Base-by-base conservation (phyloP, 1,140 invertebrate species). In the Reticulitermes speratus region DNA sequence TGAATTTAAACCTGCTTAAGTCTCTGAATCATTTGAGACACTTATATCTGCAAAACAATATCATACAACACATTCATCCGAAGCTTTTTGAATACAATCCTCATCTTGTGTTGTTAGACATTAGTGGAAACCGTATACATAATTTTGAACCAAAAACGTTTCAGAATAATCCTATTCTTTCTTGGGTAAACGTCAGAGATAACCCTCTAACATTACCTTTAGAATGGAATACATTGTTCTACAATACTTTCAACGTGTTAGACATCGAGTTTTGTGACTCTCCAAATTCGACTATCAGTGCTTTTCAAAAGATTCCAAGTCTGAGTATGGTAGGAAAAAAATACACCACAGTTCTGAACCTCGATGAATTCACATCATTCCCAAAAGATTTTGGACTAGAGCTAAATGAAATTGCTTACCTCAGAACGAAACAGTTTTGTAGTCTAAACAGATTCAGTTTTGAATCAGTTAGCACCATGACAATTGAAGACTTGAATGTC, bases 1-100 rank as follows among this genome's bases (percentile, higher is more conserved):
- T 25, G 30, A 87, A 65, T 82, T 16, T 65, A 44, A 83, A 23
- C 84, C 82, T 84, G 30, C 83, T 84, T 30, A 48, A 85, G 21
- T 44, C 65, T 3, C 19, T 55, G n/a, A 38, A 38, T 23, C 83
- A 85, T 0, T 16, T 75, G n/a, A 75, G n/a, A 75, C n/a, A 75
- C n/a, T 14, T 75, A n/a, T 30, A 75, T 75, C n/a, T 75, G 14
- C 65, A 75, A 75, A 30, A 75, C 65, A 75, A 75, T 6, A 14
- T 0, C 3, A n/a, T 75, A n/a, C 65, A 25, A 30, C 14, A 75
- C n/a, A 30, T 75, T 16, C 5, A 30, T n/a, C 65, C 65, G 8
- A 6, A 16, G 25, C 65, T 75, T 75, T 30, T 75, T 25, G n/a
- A 8, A 11, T 7, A 30, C 7, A 75, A 75, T 30, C 8, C 25